Conservation (phyloP, 2,113 vertebrate genomes). For the Himantopus leucocephalus region DNA sequence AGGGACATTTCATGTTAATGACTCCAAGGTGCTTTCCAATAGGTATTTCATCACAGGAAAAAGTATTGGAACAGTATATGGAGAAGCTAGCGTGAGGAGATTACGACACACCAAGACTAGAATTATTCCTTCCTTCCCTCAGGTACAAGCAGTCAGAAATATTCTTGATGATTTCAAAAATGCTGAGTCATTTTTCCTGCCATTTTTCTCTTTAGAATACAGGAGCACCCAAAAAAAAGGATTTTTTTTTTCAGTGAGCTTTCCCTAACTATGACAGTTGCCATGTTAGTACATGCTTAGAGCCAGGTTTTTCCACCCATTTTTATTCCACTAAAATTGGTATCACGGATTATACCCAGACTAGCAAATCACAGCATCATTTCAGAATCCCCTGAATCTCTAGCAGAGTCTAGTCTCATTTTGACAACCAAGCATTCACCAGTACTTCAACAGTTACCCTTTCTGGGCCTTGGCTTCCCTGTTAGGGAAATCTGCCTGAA, state of each 20-base stretch:
- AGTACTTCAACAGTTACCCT: not conserved
- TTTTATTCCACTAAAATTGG: not conserved
- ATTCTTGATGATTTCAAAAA: slow-evolving; percentile 11
- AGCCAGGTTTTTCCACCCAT: not conserved
- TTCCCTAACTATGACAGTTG: not conserved
- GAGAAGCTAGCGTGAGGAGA: not conserved
- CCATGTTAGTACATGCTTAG: not conserved
- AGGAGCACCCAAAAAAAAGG: not conserved
- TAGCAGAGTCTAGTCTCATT: not conserved
- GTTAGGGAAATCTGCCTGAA: not conserved
- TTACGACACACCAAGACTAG: not conserved
- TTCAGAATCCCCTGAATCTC: not conserved
- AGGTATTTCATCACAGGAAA: slow-evolving; percentile 41
- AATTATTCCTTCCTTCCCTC: not conserved
- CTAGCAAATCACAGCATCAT: not conserved
- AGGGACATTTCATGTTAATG: slow-evolving; percentile 39
- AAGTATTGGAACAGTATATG: slow-evolving; percentile 2
- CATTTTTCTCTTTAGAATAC: not conserved
- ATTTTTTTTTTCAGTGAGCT: not conserved
- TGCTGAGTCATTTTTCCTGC: not conserved
- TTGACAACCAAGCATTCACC: not conserved
- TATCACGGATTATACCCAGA: not conserved
- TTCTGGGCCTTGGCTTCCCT: not conserved
- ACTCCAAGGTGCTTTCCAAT: slow-evolving; percentile 30
- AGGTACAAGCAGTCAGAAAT: slow-evolving; percentile 19